phyloP scores from a whole-genome alignment of 2,888 invertebrate species.

The Pecten maximus region DNA sequence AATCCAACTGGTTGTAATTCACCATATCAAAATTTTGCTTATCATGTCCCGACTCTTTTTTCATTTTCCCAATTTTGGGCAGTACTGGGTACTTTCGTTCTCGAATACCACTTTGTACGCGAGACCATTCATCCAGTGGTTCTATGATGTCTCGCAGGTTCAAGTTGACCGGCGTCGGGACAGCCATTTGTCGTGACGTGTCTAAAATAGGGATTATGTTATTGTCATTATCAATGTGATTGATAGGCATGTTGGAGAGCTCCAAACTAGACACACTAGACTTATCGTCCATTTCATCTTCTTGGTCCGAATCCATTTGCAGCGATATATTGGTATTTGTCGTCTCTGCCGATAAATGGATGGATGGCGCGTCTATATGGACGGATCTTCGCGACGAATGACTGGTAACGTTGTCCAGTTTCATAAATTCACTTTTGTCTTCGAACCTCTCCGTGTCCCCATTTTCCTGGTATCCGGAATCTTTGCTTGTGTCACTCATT shows the following conservation, averaged over 20 bases:
- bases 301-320: not conserved
- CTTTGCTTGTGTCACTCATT: slow-evolving; percentile 2
- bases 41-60: not conserved
- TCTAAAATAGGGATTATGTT: not conserved
- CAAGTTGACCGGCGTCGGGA: slow-evolving; percentile 53
- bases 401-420: not conserved
- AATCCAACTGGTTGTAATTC: slow-evolving; percentile 70
- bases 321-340: not conserved
- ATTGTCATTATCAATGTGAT: slow-evolving; percentile 9
- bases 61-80: slow-evolving; percentile 65
- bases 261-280: not conserved
- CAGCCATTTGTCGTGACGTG: not conserved
- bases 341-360: not conserved
- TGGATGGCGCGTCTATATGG: not conserved
- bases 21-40: slow-evolving; percentile 38
- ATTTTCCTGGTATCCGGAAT: slow-evolving; percentile 14
- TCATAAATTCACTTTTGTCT: not conserved
- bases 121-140: slow-evolving; percentile 62
- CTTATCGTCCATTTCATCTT: not conserved
- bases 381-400: not conserved
- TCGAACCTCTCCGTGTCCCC: not conserved
- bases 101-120: slow-evolving; percentile 45
- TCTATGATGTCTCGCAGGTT: slow-evolving; percentile 64
- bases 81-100: slow-evolving; percentile 72
- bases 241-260: not conserved